phyloP scores from a whole-genome alignment of 2,113 vertebrate species.

The Prochilodus magdalenae region DNA sequence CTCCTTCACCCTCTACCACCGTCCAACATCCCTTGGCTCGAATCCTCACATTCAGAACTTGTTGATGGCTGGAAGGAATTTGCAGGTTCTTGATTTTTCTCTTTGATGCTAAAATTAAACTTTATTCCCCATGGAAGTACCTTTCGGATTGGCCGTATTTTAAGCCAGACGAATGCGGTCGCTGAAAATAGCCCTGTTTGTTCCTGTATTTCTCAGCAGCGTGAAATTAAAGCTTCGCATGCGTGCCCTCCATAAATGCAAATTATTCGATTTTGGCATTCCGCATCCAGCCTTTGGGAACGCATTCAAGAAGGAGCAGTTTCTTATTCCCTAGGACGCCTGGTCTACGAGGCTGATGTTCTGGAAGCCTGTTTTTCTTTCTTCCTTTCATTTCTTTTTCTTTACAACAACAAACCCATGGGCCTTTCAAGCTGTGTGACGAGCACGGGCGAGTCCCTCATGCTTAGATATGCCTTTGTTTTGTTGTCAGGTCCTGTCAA shows the following conservation, averaged over 20 bases:
- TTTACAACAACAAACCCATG: not conserved
- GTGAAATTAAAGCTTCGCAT: conserved; percentile 45
- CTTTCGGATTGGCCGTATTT: conserved; percentile 22
- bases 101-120: conserved; percentile 51
- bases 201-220: conserved; percentile 34
- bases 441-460: not conserved
- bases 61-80: conserved; percentile 51
- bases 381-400: not conserved
- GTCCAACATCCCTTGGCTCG: conserved; percentile 39
- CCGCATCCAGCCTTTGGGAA: conserved; percentile 3
- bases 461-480: not conserved
- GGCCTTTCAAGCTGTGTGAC: not conserved
- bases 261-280: conserved; percentile 46
- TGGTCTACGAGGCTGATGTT: conserved; percentile 6
- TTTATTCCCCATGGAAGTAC: conserved; percentile 40
- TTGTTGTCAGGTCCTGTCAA: not conserved
- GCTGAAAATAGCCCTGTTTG: conserved; percentile 43
- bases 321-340: conserved; percentile 9
- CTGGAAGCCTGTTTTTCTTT: conserved; percentile 20
- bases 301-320: conserved; percentile 15
- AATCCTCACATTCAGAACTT: conserved; percentile 33
- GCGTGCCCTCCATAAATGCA: conserved; percentile 39
- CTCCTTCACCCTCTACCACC: conserved; percentile 3
- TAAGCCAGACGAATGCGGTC: conserved; percentile 9
- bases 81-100: conserved; percentile 38